Percentiles rank a stretch among this genome's conserved stretches.
Conservation (phyloP, 1,140 invertebrate species). For the Drosophila pseudoobscura region DNA sequence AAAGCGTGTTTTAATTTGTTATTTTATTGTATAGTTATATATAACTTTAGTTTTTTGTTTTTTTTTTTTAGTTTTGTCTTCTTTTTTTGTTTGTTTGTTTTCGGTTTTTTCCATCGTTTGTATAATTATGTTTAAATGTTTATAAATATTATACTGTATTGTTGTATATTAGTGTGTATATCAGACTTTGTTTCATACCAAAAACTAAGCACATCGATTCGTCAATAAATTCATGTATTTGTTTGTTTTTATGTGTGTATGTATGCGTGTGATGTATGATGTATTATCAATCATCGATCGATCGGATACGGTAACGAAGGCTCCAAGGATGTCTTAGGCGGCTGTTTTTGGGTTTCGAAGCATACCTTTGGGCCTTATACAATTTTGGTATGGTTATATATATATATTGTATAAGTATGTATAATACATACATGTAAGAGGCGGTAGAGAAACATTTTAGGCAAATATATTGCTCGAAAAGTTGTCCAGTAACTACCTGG, state of each 20-base stretch:
- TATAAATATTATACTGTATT: conserved; percentile 74
- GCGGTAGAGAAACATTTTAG: conserved; percentile 68
- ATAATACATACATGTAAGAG: conserved; percentile 49
- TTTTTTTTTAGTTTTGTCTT: conserved; percentile 18
- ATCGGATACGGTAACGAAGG: background rate
- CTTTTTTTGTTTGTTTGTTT: conserved; percentile 11
- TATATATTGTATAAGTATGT: conserved; percentile 29
- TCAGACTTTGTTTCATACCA: conserved; percentile 80
- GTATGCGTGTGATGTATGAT: conserved; percentile 39
- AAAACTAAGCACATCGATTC: conserved; percentile 79
- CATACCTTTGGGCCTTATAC: conserved; percentile 14
- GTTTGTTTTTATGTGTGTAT: conserved; percentile 27
- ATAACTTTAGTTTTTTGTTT: conserved; percentile 31
- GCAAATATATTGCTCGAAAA: conserved; percentile 79
- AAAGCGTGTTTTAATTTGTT: conserved; percentile 52
- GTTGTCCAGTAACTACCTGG: conserved; percentile 51
- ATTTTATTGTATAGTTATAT: conserved; percentile 39
- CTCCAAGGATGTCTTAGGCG: too few species aligned
- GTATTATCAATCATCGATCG: background rate
- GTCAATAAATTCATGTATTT: conserved; percentile 80
- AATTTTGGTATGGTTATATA: conserved; percentile 24
- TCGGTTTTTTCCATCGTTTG: conserved; percentile 26
- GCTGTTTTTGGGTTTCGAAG: conserved; percentile 2
- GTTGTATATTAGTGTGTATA: conserved; percentile 81
- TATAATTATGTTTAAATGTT: conserved; percentile 77